Evolutionary conservation across 1,140 invertebrate species (phyloP).

Genomic region (Zaprionus tsacasi): DNA sequence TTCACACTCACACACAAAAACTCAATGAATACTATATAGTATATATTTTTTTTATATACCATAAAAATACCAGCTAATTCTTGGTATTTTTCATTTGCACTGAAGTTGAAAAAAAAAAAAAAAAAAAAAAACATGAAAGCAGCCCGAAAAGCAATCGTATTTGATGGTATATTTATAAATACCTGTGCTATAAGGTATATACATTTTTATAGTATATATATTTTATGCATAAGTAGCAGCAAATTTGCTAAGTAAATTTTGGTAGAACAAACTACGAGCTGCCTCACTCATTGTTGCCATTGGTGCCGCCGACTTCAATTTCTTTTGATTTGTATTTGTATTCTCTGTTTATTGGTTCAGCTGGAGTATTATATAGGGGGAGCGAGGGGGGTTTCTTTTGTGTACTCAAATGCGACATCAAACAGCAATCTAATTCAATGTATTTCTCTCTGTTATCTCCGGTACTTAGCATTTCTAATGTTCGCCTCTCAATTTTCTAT

Average conservation of each 20-base stretch:
- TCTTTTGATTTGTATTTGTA: conserved; percentile 42
- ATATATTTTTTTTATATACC: not conserved
- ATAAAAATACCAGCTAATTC: not conserved
- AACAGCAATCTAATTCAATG: conserved; percentile 24
- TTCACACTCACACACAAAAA: conserved; percentile 13
- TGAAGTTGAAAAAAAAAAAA: too few species aligned
- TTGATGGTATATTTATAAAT: too few species aligned
- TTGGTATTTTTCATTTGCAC: not conserved
- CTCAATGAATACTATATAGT: not conserved
- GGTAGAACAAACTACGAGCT: not conserved
- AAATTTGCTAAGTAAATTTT: not conserved
- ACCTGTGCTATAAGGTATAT: too few species aligned
- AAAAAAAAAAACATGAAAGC: too few species aligned
- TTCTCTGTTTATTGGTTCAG: conserved; percentile 35
- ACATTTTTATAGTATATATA: too few species aligned
- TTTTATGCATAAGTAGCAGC: too few species aligned
- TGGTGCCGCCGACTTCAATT: not conserved
- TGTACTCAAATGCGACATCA: conserved; percentile 30
- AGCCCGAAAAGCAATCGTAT: too few species aligned
- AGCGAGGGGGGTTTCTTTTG: not conserved
- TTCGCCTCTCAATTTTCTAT: conserved; percentile 17
- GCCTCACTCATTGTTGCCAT: not conserved
- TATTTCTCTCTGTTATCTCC: not conserved
- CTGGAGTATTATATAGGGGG: not conserved
- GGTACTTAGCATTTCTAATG: conserved; percentile 1